Evolutionary conservation across 2,113 vertebrate genomes (phyloP).

Genomic region (Crocuta crocuta): DNA sequence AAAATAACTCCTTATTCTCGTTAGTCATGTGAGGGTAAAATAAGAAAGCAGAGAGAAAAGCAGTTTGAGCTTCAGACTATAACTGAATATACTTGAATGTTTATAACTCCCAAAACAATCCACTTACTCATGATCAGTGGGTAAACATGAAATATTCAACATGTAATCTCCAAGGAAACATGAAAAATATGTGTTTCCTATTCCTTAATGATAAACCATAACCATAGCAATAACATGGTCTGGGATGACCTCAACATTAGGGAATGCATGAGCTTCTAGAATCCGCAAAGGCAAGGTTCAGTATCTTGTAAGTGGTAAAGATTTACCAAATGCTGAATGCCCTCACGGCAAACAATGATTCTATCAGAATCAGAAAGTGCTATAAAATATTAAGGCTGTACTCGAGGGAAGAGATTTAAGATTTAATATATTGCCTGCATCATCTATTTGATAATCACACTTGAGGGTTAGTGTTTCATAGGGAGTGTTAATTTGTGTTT

Average conservation of each 20-base stretch:
- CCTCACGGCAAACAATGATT: background rate
- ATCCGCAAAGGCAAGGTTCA: conserved; percentile 15
- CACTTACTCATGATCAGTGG: background rate
- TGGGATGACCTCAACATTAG: background rate
- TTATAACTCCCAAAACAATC: background rate
- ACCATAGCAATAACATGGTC: background rate
- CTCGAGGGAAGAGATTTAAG: conserved; percentile 2
- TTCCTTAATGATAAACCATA: conserved; percentile 3
- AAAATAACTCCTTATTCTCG: conserved; percentile 6
- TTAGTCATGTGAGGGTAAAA: background rate
- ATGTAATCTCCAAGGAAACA: background rate
- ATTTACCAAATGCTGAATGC: conserved; percentile 48
- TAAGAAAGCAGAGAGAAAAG: background rate
- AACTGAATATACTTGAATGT: background rate
- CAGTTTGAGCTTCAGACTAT: background rate
- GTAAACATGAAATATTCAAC: background rate
- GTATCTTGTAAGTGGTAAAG: background rate
- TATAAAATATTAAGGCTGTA: conserved; percentile 7
- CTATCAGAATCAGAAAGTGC: conserved; percentile 19
- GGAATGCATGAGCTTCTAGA: background rate
- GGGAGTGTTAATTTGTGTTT: conserved; percentile 69
- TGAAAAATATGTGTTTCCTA: background rate
- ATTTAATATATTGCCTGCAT: conserved; percentile 54
- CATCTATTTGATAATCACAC: conserved; percentile 54
- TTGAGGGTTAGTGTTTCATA: conserved; percentile 43